Conservation (phyloP, 2,113 vertebrate genomes). For the Bothrops jararaca region DNA sequence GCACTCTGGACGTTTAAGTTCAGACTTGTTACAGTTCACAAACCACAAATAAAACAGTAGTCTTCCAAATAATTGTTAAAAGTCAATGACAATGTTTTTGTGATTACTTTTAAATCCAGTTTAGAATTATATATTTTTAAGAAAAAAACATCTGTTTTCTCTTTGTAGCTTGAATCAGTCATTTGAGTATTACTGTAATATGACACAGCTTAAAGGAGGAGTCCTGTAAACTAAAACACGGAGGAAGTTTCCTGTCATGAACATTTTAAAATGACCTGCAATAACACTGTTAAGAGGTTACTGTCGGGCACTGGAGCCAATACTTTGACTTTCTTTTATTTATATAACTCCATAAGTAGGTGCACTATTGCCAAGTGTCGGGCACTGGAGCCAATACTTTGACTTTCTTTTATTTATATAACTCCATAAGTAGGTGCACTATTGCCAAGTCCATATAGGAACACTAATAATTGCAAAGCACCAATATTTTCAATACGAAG, state of each 20-base stretch:
- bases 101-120: neutral
- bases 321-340: constrained; percentile 21
- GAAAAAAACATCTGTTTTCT: constrained; percentile 53
- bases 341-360: neutral
- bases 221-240: constrained; percentile 64
- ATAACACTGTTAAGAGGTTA: constrained; percentile 89
- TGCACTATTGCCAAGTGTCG: constrained; percentile 39
- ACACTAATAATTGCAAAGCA: neutral
- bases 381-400: constrained; percentile 61
- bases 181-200: constrained; percentile 67
- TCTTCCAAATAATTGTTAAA: neutral
- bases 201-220: constrained; percentile 67
- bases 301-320: constrained; percentile 73
- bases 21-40: neutral
- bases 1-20: neutral
- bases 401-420: constrained; percentile 22
- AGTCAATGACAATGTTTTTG: neutral
- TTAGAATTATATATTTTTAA: neutral
- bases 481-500: neutral
- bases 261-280: constrained; percentile 76
- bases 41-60: neutral
- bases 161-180: constrained; percentile 43
- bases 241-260: constrained; percentile 72
- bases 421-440: neutral
- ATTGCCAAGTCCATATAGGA: neutral